Base-by-base conservation (phyloP, 2,888 invertebrate genomes). In the Acronicta aceris region DNA sequence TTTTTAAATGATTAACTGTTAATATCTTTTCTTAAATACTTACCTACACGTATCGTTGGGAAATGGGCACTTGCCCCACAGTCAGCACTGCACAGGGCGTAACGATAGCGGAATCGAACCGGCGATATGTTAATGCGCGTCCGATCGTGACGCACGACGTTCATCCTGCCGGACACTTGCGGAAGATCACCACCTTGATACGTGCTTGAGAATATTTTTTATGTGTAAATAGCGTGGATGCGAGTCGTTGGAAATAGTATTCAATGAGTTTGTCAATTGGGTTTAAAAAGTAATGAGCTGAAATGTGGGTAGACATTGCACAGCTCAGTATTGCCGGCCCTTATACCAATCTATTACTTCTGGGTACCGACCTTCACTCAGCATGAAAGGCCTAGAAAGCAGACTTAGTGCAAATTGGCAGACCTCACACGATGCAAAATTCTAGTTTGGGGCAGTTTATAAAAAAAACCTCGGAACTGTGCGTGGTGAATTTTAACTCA, bases 81-180 rank as follows among this genome's bases (percentile, higher is more conserved):
- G 76, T 60, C 59, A 59, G 65, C 69, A 73, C 74, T 73, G 71
- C 63, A 67, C 71, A 71, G 64, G 69, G 74, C 81, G 81, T 81
- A 83, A 81, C 80, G 88, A 88, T 89, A 89, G 86, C 83, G 85
- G 88, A 91, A 92, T 92, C 91, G 87, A 89, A 89, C 81, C 87
- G 81, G 88, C 88, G 92, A 93, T 93, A 93, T 94, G 93, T 89
- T 88, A 94, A 94, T 93, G 87, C 85, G 82, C 87, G 88, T 90
- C 91, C 88, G 91, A 92, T 93, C 93, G 93, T 94, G 93, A 93
- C 89, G 89, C 93, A 93, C 93, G 93, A 93, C 91, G 90, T 82
- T 86, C 90, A 86, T 84, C 86, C 85, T 74, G 77, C 78, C 66
- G 82, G 89, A 90, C 91, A 91, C 86, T 87, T 88, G 86, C 78